Percentiles rank a stretch among this genome's conserved stretches.
These are phyloP conservation scores for Plecturocebus donacophilus DNA, from an alignment of 2,113 vertebrate genomes.

Conservation along the genomic window DNA sequence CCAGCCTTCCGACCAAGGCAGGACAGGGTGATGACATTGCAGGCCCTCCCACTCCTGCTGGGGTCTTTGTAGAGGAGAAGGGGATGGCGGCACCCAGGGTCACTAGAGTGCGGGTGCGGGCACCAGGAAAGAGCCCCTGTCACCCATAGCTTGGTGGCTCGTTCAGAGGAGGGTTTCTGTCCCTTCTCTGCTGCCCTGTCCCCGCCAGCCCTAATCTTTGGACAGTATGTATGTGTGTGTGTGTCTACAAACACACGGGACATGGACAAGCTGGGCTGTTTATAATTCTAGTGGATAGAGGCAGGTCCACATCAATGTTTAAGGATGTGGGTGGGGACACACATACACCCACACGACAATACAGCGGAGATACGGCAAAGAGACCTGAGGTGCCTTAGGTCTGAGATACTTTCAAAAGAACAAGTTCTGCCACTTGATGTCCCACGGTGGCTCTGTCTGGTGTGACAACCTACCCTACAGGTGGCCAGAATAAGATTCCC, in stretches of 20 bases:
- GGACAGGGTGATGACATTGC: not conserved
- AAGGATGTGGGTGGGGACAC: not conserved
- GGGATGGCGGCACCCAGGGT: not conserved
- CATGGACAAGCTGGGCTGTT: not conserved
- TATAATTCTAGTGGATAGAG: not conserved
- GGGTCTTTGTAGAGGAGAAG: not conserved
- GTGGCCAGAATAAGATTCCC: not conserved
- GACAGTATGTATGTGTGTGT: not conserved
- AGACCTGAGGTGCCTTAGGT: not conserved
- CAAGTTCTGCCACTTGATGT: not conserved
- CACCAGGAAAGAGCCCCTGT: not conserved
- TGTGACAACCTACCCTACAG: not conserved
- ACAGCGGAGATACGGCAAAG: not conserved
- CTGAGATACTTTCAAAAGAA: not conserved
- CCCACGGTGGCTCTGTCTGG: not conserved
- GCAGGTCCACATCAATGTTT: not conserved
- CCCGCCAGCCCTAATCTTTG: not conserved
- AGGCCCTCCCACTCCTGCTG: not conserved
- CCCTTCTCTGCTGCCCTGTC: not conserved
- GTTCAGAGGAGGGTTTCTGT: not conserved
- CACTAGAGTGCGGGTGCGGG: not conserved
- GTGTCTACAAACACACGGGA: not conserved
- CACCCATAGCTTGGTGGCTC: not conserved
- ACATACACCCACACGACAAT: not conserved
- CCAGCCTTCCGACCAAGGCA: not conserved